phyloP scores from a whole-genome alignment of 2,888 invertebrate genomes.

The Hymenopus coronatus region DNA sequence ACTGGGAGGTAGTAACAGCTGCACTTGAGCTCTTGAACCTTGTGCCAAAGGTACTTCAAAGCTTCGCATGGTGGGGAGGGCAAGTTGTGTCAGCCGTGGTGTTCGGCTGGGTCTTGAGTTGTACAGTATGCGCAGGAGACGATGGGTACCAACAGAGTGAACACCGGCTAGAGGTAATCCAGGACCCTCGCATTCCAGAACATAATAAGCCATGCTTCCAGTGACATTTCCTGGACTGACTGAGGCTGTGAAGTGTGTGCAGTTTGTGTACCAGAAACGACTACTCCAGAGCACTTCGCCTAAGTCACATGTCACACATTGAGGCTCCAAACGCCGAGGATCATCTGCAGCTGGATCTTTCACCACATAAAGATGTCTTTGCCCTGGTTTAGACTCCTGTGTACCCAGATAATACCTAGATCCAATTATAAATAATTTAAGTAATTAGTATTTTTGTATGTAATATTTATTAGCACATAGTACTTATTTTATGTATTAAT shows the following conservation, averaged over 20 bases:
- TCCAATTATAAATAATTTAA: neutral
- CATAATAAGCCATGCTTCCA: slow-evolving; percentile 54
- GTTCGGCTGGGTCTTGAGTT: slow-evolving; percentile 60
- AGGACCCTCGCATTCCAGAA: slow-evolving; percentile 88
- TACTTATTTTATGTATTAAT: too few species aligned
- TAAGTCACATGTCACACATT: slow-evolving; percentile 84
- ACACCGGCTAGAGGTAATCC: slow-evolving; percentile 81
- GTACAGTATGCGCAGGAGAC: slow-evolving; percentile 72
- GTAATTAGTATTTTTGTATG: too few species aligned
- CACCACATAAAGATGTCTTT: slow-evolving; percentile 84
- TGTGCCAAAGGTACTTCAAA: slow-evolving; percentile 83
- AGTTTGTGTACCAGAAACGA: slow-evolving; percentile 72
- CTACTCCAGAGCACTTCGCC: slow-evolving; percentile 74
- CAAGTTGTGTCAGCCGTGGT: slow-evolving; percentile 69
- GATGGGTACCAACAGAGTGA: slow-evolving; percentile 69
- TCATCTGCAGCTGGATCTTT: slow-evolving; percentile 68
- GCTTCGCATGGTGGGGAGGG: slow-evolving; percentile 77
- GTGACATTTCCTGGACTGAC: slow-evolving; percentile 49
- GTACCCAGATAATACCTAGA: slow-evolving; percentile 63
- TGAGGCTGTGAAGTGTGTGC: slow-evolving; percentile 79
- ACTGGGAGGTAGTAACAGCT: slow-evolving; percentile 81
- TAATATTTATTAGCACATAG: neutral
- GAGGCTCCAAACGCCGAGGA: slow-evolving; percentile 65
- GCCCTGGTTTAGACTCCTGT: slow-evolving; percentile 78
- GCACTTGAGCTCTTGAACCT: slow-evolving; percentile 84